These are phyloP conservation scores for Mus spicilegus DNA, from an alignment of 2,113 vertebrate genomes.

Conservation along the genomic window DNA sequence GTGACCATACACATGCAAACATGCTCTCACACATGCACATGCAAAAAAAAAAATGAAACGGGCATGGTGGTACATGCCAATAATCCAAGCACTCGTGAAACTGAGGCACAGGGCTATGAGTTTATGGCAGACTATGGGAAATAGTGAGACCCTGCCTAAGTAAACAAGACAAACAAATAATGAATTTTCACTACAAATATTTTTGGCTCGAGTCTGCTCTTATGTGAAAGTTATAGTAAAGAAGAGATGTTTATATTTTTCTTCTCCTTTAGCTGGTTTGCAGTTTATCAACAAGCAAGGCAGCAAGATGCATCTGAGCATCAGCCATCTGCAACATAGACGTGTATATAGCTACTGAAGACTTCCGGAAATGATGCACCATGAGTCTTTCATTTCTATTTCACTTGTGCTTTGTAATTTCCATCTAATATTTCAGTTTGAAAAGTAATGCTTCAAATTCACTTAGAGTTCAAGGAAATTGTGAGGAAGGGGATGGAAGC, in stretches of 20 bases:
- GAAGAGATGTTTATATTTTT: background rate
- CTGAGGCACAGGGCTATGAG: background rate
- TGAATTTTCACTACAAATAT: background rate
- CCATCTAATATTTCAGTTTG: slow-evolving; percentile 21
- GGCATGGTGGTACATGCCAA: background rate
- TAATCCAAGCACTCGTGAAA: background rate
- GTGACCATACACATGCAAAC: background rate
- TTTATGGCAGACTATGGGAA: background rate
- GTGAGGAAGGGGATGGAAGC: background rate
- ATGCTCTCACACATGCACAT: background rate
- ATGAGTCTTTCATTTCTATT: slow-evolving; percentile 14
- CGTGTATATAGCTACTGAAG: background rate
- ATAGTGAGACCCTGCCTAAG: background rate
- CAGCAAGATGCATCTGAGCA: background rate
- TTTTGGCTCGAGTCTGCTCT: background rate
- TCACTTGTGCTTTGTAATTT: slow-evolving; percentile 36
- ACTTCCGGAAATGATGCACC: background rate
- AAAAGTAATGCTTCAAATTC: slow-evolving; percentile 34
- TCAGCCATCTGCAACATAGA: background rate
- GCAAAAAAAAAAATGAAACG: background rate
- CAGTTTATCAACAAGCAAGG: slow-evolving; percentile 32
- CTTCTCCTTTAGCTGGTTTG: background rate
- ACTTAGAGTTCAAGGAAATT: slow-evolving; percentile 7
- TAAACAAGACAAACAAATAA: background rate
- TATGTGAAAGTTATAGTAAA: background rate